Evolutionary conservation across 2,113 vertebrate species (phyloP).

Genomic region (Esox niger): DNA sequence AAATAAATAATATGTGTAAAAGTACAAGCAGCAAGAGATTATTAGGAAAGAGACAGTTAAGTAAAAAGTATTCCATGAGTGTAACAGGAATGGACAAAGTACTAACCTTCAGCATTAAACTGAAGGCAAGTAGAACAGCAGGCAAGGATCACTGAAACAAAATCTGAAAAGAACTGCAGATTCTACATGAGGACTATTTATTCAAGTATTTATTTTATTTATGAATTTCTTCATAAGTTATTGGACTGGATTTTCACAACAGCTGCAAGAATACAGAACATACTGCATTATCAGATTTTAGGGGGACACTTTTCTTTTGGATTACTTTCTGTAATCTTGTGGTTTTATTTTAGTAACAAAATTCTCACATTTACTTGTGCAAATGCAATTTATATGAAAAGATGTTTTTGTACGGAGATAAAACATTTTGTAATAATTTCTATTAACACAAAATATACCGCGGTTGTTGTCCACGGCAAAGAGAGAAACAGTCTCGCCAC

Average conservation of each 20-base stretch:
- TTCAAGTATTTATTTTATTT: slow-evolving; percentile 73
- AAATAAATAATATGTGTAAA: slow-evolving; percentile 22
- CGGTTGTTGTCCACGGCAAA: slow-evolving; percentile 47
- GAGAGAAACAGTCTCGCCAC: slow-evolving; percentile 23
- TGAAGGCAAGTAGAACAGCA: slow-evolving; percentile 46
- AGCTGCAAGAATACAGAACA: slow-evolving; percentile 35
- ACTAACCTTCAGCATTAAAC: slow-evolving; percentile 54
- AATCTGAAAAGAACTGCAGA: slow-evolving; percentile 62
- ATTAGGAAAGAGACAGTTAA: slow-evolving; percentile 30
- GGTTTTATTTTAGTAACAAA: slow-evolving; percentile 78
- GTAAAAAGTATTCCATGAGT: slow-evolving; percentile 33
- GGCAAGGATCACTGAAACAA: slow-evolving; percentile 55
- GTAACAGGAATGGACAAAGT: slow-evolving; percentile 32
- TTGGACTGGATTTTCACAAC: slow-evolving; percentile 71
- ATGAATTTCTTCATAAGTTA: slow-evolving; percentile 61
- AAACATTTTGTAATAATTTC: slow-evolving; percentile 98
- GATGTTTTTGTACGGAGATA: slow-evolving; percentile 92
- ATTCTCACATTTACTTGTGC: slow-evolving; percentile 94
- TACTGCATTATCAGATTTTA: slow-evolving; percentile 41
- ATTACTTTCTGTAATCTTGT: slow-evolving; percentile 66
- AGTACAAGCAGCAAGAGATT: slow-evolving; percentile 26
- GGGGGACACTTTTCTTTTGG: slow-evolving; percentile 30
- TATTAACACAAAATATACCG: slow-evolving; percentile 88
- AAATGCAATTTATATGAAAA: slow-evolving; percentile 99
- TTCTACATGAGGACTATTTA: slow-evolving; percentile 73